phyloP scores from a whole-genome alignment of 2,888 invertebrate genomes.

The Sabatieria punctata region DNA sequence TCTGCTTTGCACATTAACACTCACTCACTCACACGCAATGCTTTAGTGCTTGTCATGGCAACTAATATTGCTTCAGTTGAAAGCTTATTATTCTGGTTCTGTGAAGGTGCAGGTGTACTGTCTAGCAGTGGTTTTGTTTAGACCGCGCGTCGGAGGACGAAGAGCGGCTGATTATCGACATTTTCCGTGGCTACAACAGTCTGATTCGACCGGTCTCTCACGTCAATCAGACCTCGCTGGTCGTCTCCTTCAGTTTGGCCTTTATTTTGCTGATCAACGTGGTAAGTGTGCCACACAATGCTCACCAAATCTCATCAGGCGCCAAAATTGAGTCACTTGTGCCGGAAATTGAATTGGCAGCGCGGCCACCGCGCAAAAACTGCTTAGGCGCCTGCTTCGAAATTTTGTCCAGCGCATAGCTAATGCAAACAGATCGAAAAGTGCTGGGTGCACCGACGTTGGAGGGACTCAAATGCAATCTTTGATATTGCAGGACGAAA shows the following conservation, averaged over 20 bases:
- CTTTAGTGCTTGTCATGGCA: too few relatives aligned
- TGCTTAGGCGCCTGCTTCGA: too few relatives aligned
- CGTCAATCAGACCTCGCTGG: background rate
- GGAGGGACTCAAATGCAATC: too few relatives aligned
- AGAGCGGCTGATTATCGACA: slow-evolving; percentile 35
- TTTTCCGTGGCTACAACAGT: slow-evolving; percentile 38
- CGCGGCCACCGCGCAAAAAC: too few relatives aligned
- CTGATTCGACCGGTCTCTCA: slow-evolving; percentile 28
- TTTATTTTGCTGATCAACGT: slow-evolving; percentile 39
- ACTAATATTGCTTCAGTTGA: background rate
- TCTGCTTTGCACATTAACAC: too few relatives aligned
- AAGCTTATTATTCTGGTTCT: background rate
- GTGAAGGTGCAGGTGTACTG: background rate
- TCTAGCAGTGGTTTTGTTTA: background rate
- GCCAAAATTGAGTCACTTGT: too few relatives aligned
- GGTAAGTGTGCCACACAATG: slow-evolving; percentile 31
- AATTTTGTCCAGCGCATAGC: too few relatives aligned
- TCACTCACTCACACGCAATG: too few relatives aligned
- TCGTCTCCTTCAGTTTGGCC: slow-evolving; percentile 32
- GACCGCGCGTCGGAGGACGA: slow-evolving; percentile 28
- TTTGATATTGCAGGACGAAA: slow-evolving; percentile 21
- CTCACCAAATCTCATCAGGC: too few relatives aligned
- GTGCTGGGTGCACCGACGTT: too few relatives aligned
- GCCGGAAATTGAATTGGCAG: too few relatives aligned
- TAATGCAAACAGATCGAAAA: too few relatives aligned